Percentiles rank a stretch among this genome's conserved stretches.
Conservation (phyloP, 2,113 vertebrate species). For the Microtus ochrogaster region DNA sequence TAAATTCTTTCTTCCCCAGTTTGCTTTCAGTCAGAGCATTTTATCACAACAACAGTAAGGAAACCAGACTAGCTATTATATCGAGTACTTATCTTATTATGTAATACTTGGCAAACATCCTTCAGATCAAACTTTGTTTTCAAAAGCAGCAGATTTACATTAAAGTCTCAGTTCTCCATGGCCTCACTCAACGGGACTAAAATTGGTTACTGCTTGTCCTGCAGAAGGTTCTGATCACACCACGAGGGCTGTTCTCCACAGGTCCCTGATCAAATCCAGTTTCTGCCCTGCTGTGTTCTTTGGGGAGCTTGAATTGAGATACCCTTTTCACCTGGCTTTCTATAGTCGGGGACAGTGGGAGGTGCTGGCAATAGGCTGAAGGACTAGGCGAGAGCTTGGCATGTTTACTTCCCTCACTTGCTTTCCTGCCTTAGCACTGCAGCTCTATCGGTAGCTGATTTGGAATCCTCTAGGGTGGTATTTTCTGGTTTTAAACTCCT, state of each 20-base stretch:
- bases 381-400: neutral
- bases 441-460: neutral
- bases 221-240: neutral
- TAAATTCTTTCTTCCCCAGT: neutral
- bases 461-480: neutral
- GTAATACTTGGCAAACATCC: neutral
- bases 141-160: neutral
- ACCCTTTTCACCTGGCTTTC: neutral
- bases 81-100: neutral
- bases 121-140: slow-evolving; percentile 1
- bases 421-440: neutral
- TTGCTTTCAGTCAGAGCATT: neutral
- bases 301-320: neutral
- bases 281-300: neutral
- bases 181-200: neutral
- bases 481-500: slow-evolving; percentile 1
- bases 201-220: neutral
- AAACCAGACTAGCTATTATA: neutral
- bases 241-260: neutral
- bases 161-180: neutral
- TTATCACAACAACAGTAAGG: neutral
- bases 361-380: neutral
- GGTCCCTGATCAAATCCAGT: neutral
- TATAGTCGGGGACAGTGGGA: neutral
- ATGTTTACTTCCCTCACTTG: neutral